Base-by-base conservation (phyloP, 2,888 invertebrate genomes). In the Philereme vetulata region DNA sequence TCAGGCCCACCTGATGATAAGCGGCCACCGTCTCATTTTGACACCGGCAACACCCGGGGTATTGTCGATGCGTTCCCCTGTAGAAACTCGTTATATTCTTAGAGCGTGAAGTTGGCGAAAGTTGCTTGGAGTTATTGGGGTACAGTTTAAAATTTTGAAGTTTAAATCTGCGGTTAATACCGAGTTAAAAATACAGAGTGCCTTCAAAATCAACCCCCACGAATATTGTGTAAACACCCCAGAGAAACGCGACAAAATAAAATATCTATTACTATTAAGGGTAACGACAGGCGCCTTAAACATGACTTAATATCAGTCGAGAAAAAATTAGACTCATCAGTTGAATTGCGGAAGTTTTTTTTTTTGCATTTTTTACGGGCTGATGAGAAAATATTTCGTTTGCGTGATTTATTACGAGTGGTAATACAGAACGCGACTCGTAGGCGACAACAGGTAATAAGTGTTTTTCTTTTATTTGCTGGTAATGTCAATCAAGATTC, bases 261-360 rank as follows among this genome's bases (percentile, higher is more conserved):
- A 90, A 92, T 90, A 92, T 92, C 92, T 93, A 93, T 92, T 91
- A 91, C 92, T 92, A 93, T 93, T 92, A 93, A 90, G 84, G 81
- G 85, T 92, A 93, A 93, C 83, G 92, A 90, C 82, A 81, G 86
- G 80, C 88, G 89, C 89, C 92, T 92, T 91, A 92, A 90, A 91
- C 91, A 92, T 90, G 92, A 92, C 92, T 92, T 92, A 93, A 93
- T 92, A 93, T 92, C 91, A 86, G 91, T 88, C 80, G 86, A 86
- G 88, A 88, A 78, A 90, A 92, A 90, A 92, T 91, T 90, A 84
- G 86, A 70, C 75, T 80, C 92, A 92, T 92, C 90, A 90, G 75
- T 74, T 67, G 60, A 66, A 60, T 66, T 68, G 72, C 66, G 70
- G 68, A 68, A 67, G 77, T 73, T 72, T 72, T 78, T 72, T n/a